Percentiles rank a stretch among this genome's conserved stretches.
Evolutionary conservation across 2,113 vertebrate genomes (phyloP).

Genomic region (Odobenus rosmarus): DNA sequence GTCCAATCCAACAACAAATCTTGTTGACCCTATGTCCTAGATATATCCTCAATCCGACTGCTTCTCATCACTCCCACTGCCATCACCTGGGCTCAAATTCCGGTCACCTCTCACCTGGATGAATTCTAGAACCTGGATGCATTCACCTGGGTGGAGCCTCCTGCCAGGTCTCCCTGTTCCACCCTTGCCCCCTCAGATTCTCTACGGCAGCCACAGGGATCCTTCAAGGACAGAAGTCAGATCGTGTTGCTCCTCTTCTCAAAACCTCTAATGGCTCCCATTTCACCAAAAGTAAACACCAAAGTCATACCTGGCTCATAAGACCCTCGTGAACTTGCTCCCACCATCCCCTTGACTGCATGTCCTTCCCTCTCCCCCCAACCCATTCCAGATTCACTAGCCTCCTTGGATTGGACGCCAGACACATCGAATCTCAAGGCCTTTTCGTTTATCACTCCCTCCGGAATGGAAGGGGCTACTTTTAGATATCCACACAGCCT

Average conservation of each 20-base stretch:
- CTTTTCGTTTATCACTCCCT: neutral
- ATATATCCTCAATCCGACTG: neutral
- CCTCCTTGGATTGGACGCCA: neutral
- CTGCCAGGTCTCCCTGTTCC: neutral
- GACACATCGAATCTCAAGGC: neutral
- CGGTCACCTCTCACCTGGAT: neutral
- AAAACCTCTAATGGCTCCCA: neutral
- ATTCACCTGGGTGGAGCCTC: neutral
- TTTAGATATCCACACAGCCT: neutral
- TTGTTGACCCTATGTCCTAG: neutral
- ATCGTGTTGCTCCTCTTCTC: neutral
- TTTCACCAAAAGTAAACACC: neutral
- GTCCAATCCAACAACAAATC: neutral
- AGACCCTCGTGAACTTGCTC: too few relatives aligned
- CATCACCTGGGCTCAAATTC: neutral
- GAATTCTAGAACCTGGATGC: neutral
- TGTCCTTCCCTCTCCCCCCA: neutral
- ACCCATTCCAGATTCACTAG: neutral
- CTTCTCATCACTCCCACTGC: neutral
- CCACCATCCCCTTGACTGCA: neutral
- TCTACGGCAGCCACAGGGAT: neutral
- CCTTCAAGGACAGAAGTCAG: neutral
- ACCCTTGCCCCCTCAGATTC: neutral
- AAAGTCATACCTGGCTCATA: neutral
- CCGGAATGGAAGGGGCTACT: neutral